Percentiles rank a stretch among this genome's conserved stretches.
Conservation (phyloP, 2,797 vertebrate species). For the Pelobates cultripes region DNA sequence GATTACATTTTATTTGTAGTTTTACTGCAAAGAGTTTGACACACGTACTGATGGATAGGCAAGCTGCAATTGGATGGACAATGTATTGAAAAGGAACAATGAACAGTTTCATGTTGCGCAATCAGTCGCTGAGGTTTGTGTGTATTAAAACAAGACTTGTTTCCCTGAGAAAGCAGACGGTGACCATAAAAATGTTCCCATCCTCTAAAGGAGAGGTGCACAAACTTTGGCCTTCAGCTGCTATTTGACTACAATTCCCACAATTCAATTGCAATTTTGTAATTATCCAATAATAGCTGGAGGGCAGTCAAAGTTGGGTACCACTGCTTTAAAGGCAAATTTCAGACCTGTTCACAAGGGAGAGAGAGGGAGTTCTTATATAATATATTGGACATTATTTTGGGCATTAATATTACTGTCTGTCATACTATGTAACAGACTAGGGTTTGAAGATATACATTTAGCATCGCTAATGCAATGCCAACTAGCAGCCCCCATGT, state of each 20-base stretch:
- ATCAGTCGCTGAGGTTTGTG: constrained; percentile 40
- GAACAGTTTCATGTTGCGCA: constrained; percentile 40
- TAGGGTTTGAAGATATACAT: no score
- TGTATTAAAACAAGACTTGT: constrained; percentile 52
- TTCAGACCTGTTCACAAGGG: constrained; percentile 11
- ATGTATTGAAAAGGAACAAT: constrained; percentile 37
- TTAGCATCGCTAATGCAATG: neutral
- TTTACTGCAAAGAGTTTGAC: constrained; percentile 46
- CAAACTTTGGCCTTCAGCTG: no score
- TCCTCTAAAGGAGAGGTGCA: neutral
- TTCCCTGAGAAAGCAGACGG: constrained; percentile 51
- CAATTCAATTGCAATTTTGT: no score
- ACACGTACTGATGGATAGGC: constrained; percentile 35
- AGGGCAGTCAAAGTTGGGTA: no score
- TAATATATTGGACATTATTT: no score
- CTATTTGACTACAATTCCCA: no score
- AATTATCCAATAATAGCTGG: no score
- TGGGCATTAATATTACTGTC: no score
- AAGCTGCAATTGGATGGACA: constrained; percentile 34
- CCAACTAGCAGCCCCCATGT: neutral
- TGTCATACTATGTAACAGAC: no score
- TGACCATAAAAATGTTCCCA: constrained; percentile 24
- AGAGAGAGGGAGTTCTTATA: constrained; percentile 27
- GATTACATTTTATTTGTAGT: constrained; percentile 24
- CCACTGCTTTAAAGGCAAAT: neutral